Evolutionary conservation across 2,113 vertebrate species (phyloP).

Genomic region (Agapornis roseicollis): DNA sequence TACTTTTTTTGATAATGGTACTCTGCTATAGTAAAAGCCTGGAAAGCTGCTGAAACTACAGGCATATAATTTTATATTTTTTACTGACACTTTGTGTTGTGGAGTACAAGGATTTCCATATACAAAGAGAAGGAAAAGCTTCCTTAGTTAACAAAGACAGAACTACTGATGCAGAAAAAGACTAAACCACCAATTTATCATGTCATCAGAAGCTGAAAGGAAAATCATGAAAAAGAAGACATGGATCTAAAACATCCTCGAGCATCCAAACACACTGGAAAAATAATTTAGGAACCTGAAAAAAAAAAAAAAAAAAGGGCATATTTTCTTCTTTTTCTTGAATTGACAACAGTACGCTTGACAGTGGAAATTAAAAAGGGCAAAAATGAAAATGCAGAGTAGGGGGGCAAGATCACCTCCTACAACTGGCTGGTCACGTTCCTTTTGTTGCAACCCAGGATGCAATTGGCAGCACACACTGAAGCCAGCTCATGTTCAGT

Average conservation of each 20-base stretch:
- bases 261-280: background rate
- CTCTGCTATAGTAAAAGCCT: background rate
- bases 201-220: background rate
- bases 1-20: background rate
- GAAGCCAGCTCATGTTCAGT: background rate
- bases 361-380: background rate
- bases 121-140: background rate
- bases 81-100: background rate
- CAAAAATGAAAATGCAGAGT: background rate
- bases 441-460: background rate
- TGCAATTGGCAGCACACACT: background rate
- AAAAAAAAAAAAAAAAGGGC: background rate
- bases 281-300: background rate
- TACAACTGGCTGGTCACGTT: background rate
- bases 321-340: background rate
- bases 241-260: background rate
- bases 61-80: background rate
- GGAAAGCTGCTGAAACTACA: background rate
- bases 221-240: background rate
- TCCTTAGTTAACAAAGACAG: background rate
- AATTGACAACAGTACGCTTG: background rate
- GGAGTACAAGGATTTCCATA: background rate
- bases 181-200: background rate
- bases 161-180: conserved; percentile 4
- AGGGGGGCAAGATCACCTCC: background rate